Evolutionary conservation across 64 coral and sea anemone species (phyloP).

Genomic region (Pocillopora verrucosa): DNA sequence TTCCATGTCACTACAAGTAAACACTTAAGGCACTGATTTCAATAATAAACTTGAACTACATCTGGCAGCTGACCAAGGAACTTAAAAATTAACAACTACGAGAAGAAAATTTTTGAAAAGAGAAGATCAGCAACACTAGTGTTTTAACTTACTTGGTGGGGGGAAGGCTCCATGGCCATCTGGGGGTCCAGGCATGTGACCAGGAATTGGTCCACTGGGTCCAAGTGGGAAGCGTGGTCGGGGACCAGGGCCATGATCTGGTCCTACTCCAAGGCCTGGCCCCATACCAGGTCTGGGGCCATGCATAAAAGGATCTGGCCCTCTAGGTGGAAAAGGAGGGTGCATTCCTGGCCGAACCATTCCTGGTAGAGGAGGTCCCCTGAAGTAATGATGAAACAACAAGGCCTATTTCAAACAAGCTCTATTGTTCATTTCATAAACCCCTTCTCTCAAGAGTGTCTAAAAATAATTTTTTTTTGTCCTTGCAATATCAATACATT

Average conservation of each 20-base stretch:
- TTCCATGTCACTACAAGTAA: too few species aligned
- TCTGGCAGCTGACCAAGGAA: too few species aligned
- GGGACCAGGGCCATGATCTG: slow-evolving; percentile 32
- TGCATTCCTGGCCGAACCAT: slow-evolving; percentile 40
- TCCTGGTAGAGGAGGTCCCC: slow-evolving; percentile 18
- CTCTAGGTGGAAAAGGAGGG: slow-evolving; percentile 15
- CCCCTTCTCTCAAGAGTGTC: too few species aligned
- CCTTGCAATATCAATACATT: too few species aligned
- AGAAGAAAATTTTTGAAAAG: too few species aligned
- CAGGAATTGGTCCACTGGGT: slow-evolving; percentile 30
- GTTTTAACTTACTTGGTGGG: slow-evolving; percentile 3
- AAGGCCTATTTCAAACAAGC: background rate
- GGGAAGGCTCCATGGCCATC: background rate
- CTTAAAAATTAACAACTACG: too few species aligned
- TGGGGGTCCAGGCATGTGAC: slow-evolving; percentile 48
- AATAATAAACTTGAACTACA: too few species aligned
- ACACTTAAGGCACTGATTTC: too few species aligned
- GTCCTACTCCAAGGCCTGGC: background rate
- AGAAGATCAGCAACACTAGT: background rate
- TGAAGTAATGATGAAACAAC: background rate
- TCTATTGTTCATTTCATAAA: too few species aligned
- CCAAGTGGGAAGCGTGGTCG: slow-evolving; percentile 34
- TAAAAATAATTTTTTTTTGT: too few species aligned
- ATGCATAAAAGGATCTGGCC: slow-evolving; percentile 41
- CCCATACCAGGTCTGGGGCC: slow-evolving; percentile 43